Evolutionary conservation across 1,140 invertebrate species (phyloP), one percentile per base, ranked within the genome.

Genomic region (Drosophila repleta): DNA sequence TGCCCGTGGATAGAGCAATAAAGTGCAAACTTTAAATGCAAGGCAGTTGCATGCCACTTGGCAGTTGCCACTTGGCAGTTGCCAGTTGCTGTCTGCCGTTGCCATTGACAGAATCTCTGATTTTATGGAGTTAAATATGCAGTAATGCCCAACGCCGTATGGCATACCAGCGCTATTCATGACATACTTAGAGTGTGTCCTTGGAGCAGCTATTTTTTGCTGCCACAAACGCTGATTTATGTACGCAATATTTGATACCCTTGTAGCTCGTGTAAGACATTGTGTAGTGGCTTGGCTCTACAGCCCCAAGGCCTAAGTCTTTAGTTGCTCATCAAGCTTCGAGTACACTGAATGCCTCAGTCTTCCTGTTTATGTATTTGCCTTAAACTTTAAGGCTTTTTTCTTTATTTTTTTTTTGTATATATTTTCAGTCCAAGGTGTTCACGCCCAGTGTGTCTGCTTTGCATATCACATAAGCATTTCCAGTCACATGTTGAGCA

Each of bases 171-270:
- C 53, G 76, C 53, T 56, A 80, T 74, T 74, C 74, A 74, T 62
- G 55, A 51, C 68, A 51, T 68, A 64, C 79, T 79, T 71, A 62
- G 56, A 49, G 39, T 17, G n/a, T n/a, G n/a, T n/a, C n/a, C n/a
- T n/a, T n/a, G 45, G 32, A 2, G 32, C 32, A 41, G 46, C n/a
- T 20, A 48, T 63, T 29, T 41, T 60, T 55, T 78, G 0, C 7
- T 4, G 69, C 46, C 52, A 11, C 53, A 66, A 79, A 53, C 74
- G 64, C 64, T 82, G 79, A 83, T 82, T 82, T 79, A 82, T 82
- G 79, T 41, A 26, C 48, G 60, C 60, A 51, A 62, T 62, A 67
- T 60, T 43, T 53, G 18, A 10, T 46, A 4, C 15, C 46, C 20
- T 49, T 15, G 21, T 20, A 24, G 5, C 26, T 6, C 4, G 7